Evolutionary conservation across 2,797 vertebrate genomes (phyloP).

Genomic region (Apogon talboti): DNA sequence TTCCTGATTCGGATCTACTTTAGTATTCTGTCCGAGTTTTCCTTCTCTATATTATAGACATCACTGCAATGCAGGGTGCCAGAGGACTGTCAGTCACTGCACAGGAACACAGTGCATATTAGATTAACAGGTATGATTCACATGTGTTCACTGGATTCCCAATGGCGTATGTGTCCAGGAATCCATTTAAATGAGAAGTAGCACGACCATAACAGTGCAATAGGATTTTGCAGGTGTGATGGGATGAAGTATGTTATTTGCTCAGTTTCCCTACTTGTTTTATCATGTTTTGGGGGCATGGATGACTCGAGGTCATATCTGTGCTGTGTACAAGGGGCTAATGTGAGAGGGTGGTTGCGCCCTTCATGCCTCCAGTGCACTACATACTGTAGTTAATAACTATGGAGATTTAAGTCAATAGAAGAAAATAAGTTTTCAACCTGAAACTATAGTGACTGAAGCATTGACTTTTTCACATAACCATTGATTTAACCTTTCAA

Average conservation of each 20-base stretch:
- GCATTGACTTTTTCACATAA: too few species aligned
- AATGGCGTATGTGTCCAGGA: conserved; percentile 10
- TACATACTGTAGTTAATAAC: too few species aligned
- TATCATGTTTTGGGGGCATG: too few species aligned
- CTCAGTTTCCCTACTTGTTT: too few species aligned
- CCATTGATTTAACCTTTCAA: too few species aligned
- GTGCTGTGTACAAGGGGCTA: too few species aligned
- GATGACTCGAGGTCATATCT: too few species aligned
- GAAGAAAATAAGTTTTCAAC: too few species aligned
- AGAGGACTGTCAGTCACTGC: conserved; percentile 48
- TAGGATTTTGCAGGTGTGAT: conserved; percentile 4
- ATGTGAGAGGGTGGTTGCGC: too few species aligned
- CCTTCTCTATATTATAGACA: conserved; percentile 31
- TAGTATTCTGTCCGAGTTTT: conserved; percentile 56
- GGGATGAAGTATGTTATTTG: background rate
- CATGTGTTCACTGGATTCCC: conserved; percentile 17
- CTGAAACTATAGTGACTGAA: too few species aligned
- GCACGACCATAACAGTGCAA: background rate
- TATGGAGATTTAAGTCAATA: too few species aligned
- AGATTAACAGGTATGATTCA: conserved; percentile 49
- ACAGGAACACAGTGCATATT: conserved; percentile 23
- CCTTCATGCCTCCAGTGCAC: too few species aligned
- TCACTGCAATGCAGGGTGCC: conserved; percentile 64
- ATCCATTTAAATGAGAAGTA: conserved; percentile 25
- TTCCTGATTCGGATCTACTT: conserved; percentile 46